Base-by-base conservation (phyloP, 2,888 invertebrate genomes). In the Dromius quadrimaculatus region DNA sequence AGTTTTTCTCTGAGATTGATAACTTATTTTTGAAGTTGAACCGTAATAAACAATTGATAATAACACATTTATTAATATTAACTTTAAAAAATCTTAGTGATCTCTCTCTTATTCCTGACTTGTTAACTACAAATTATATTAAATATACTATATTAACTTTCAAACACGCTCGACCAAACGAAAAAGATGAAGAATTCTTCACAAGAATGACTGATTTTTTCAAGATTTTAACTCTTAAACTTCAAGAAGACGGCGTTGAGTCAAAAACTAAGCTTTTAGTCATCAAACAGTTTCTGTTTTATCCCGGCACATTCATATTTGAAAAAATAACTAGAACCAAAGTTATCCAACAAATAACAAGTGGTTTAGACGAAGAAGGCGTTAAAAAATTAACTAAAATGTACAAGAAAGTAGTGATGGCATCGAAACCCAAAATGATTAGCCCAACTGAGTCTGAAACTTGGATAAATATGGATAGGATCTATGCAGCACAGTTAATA, bases 241-340 rank as follows among this genome's bases (percentile, higher is more conserved):
- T 88, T 13, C 86, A 84, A 69, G 80, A 81, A 1, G 84, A 86
- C 19, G 81, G 83, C 41, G 82, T 87, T 3, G 81, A 83, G 23
- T 83, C 84, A 32, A 83, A 84, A 74, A 82, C 84, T 0, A 87
- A 88, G 79, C 82, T 91, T 1, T 82, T 84, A 5, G 84, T 88
- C 2, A 79, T 93, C 34, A 87, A 87, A 69, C 89, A 87, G 75
- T 79, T 93, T 1, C 82, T 92, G 6, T 85, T 91, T 45, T 83
- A 87, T 78, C 91, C 92, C 0, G 92, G 92, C 2, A 88, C 89
- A 76, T 87, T 92, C 72, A 88, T 89, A 80, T 89, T 92, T 72
- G 91, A 92, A 76, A 91, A 91, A 81, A 87, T 88, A 23, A 90
- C 91, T 15, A 87, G 88, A 8, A 87, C 87, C 9, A 88, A 87